Percentiles rank a stretch among this genome's conserved stretches.
phyloP scores from a whole-genome alignment of 2,888 invertebrate species.

The Hemistola chrysoprasaria region DNA sequence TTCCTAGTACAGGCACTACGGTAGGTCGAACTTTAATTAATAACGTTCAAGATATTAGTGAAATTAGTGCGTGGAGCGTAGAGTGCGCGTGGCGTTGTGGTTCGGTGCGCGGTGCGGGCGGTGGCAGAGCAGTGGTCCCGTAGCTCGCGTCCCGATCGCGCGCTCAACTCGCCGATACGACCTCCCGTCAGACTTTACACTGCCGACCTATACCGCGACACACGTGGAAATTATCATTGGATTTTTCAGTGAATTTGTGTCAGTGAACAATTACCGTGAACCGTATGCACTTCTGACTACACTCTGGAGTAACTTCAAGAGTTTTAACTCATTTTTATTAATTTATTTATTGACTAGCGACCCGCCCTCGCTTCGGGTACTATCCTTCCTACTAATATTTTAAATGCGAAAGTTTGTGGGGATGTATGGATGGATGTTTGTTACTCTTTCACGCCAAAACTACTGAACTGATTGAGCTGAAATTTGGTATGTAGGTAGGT shows the following conservation, averaged over 20 bases:
- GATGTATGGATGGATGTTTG: too few species aligned
- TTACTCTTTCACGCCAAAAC: too few species aligned
- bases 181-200: too few species aligned
- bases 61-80: constrained; percentile 26
- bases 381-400: too few species aligned
- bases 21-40: constrained; percentile 22
- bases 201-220: constrained; percentile 33
- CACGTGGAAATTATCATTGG: constrained; percentile 38
- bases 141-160: constrained; percentile 60
- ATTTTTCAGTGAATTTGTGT: constrained; percentile 41
- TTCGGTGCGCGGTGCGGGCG: constrained; percentile 40
- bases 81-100: constrained; percentile 46
- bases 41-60: constrained; percentile 22
- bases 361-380: too few species aligned
- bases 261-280: constrained; percentile 38
- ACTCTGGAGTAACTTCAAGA: neutral
- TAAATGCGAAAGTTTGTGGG: too few species aligned
- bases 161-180: constrained; percentile 43
- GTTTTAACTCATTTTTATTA: too few species aligned
- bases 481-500: too few species aligned
- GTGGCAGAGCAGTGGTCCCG: constrained; percentile 68
- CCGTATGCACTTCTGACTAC: constrained; percentile 5
- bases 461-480: too few species aligned
- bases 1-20: too few species aligned
- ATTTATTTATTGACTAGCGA: too few species aligned